Evolutionary conservation across 2,113 vertebrate species (phyloP).

Genomic region (Dipodomys merriami): DNA sequence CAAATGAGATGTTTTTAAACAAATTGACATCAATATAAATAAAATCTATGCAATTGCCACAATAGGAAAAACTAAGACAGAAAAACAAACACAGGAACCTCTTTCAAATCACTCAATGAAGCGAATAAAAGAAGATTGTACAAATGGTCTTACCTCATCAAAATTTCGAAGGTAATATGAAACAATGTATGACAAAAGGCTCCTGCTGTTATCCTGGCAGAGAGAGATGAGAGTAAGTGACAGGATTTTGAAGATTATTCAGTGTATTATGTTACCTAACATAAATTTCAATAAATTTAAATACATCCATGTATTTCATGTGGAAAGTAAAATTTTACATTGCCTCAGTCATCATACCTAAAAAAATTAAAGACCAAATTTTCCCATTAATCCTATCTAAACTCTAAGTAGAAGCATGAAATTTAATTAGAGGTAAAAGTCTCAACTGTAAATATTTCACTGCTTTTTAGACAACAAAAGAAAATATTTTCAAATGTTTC

Average conservation of each 20-base stretch:
- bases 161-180: constrained; percentile 96
- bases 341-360: neutral
- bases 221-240: constrained; percentile 73
- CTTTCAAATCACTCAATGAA: accelerated
- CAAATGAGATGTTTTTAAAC: constrained; percentile 60
- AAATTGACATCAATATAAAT: neutral
- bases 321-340: neutral
- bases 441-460: neutral
- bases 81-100: neutral
- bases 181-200: constrained; percentile 95
- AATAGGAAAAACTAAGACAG: constrained; percentile 71
- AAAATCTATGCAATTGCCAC: neutral
- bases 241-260: neutral
- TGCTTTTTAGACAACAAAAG: constrained; percentile 2
- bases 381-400: neutral
- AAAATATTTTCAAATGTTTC: neutral
- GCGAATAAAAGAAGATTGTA: constrained; percentile 55
- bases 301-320: neutral
- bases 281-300: neutral
- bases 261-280: neutral
- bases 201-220: constrained; percentile 93
- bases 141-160: constrained; percentile 90
- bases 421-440: neutral
- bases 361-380: neutral
- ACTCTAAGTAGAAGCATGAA: neutral